Base-by-base conservation (phyloP, 2,888 invertebrate genomes). In the Drosophila phalerata region DNA sequence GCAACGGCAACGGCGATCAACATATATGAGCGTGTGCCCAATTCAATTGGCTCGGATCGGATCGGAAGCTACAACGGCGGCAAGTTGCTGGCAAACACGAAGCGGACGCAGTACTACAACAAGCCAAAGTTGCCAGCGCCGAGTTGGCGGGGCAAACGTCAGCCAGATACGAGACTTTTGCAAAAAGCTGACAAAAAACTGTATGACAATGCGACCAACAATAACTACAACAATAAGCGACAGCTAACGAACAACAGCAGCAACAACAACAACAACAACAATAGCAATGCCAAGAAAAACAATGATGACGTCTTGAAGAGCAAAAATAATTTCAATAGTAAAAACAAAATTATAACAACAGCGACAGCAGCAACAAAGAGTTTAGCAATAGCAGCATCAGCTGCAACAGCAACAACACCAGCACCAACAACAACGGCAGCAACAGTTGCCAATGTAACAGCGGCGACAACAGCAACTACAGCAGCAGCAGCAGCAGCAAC, bases 1-100 rank as follows among this genome's bases (percentile, higher is more conserved):
- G n/a, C n/a, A n/a, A n/a, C n/a, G n/a, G n/a, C n/a, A n/a, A n/a
- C n/a, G 10, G 9, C 40, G 13, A 19, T 42, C n/a, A 90, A 92
- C 67, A 88, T 92, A 56, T 92, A 92, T 79, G 92, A 92, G 69
- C 90, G 87, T 15, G 77, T 91, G 58, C 83, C 86, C 48, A 79
- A 74, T 62, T 73, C 84, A 9, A 25, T 68, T 32, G 80, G 77
- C 34, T 60, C 73, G 34, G 83, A 90, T 53, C 69, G 49, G n/a
- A n/a, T n/a, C n/a, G n/a, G n/a, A 43, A 48, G 55, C 49, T 63
- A 58, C 34, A 53, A 13, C 37, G 40, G 45, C 37, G 55, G 61
- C 61, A 68, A 69, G 45, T 62, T 68, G 11, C 55, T 32, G 47
- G 25, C 61, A 34, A 34, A 53, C 17, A 15, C 25, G 49, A 69